Percentiles rank a stretch among this genome's conserved stretches.
These are phyloP conservation scores for Microtus oregoni DNA, from an alignment of 2,113 vertebrate species.

Conservation along the genomic window DNA sequence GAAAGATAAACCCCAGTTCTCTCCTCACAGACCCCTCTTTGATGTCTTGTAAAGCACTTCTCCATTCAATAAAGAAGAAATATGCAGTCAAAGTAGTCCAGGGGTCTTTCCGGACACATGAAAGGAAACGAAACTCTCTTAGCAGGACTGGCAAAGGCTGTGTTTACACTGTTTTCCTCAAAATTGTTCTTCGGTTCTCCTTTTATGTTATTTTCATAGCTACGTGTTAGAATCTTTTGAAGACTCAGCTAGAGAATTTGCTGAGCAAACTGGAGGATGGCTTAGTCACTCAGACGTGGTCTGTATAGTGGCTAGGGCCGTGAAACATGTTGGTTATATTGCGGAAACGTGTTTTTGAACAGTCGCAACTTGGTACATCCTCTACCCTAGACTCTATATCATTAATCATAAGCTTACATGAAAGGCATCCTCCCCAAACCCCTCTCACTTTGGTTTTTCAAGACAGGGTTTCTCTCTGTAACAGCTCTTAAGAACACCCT, in stretches of 20 bases:
- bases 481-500: neutral
- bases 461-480: neutral
- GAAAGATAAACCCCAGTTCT: conserved; percentile 52
- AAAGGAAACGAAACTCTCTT: conserved; percentile 52
- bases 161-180: neutral
- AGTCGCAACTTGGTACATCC: neutral
- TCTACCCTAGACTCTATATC: neutral
- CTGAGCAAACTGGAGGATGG: neutral
- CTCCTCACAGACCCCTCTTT: conserved; percentile 18
- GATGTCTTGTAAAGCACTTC: conserved; percentile 30
- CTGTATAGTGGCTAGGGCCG: neutral
- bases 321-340: neutral
- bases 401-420: neutral
- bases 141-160: conserved; percentile 1
- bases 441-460: neutral
- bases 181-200: neutral
- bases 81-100: neutral
- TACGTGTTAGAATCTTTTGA: neutral
- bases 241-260: conserved; percentile 39
- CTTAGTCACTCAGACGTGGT: neutral
- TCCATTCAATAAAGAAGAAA: neutral
- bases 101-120: neutral
- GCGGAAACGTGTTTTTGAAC: neutral
- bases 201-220: neutral
- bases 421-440: neutral